Evolutionary conservation across 2,797 vertebrate species (phyloP), one percentile per base, ranked within the genome.

Genomic region (Choloepus didactylus): DNA sequence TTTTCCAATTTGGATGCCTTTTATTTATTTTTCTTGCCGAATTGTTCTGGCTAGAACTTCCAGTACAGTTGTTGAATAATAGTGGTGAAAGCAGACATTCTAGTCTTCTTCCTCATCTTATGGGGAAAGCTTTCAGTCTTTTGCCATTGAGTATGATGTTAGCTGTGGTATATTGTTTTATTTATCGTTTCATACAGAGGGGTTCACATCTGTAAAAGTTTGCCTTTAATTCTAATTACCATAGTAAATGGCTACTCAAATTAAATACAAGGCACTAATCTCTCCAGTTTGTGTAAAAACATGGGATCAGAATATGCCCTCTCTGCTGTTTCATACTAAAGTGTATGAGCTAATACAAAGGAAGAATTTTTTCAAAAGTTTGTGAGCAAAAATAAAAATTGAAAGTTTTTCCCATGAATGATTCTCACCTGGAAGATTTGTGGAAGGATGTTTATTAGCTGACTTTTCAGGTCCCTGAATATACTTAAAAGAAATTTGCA

Each of bases 401-500:
- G 29, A 25, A 72, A 70, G 29, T 19, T 73, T 90, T 82, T 83
- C 25, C 44, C 56, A 25, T 51, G 12, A 72, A 64, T 6, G 35
- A 19, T 73, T 83, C 79, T 49, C 15, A 64, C 67, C n/a, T 73
- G 44, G 70, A 14, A 83, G 56, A 91, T 54, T 27, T 73, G 56
- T 73, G 44, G 79, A 73, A 49, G 51, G 44, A 83, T 64, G 46
- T 7, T 49, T 49, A 49, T 49, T 41, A 64, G 44, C n/a, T 41
- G 56, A 73, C 60, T 44, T 83, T 75, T 91, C 41, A 4, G n/a
- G 46, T 83, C 14, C 35, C 59, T 83, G n/a, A 83, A 83, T 91
- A 91, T 83, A 91, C 9, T 54, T 83, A n/a, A 54, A 35, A 75
- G 89, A 91, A 54, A 54, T 54, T 64, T 64, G 59, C 69, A 75